A percentile compares a stretch with the other conserved stretches of the same genome.
Evolutionary conservation across 1,140 invertebrate species (phyloP).

Genomic region (Zaprionus ghesquierei): DNA sequence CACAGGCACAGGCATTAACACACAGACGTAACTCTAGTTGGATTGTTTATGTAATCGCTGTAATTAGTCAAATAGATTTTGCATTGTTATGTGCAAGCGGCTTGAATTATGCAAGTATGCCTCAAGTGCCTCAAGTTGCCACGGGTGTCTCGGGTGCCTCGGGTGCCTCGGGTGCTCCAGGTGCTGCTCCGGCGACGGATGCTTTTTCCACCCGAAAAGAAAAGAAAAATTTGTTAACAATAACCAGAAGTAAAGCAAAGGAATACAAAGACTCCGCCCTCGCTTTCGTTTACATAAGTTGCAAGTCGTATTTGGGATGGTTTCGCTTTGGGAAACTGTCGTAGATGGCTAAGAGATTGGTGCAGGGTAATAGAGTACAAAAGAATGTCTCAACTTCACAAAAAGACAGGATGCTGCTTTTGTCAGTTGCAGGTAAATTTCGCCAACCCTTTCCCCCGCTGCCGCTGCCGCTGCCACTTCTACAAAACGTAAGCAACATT

Average conservation of each 20-base stretch:
- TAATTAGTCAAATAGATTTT: constrained; percentile 48
- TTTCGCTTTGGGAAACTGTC: not conserved
- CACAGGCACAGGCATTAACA: not conserved
- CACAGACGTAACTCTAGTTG: constrained; percentile 18
- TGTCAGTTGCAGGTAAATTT: too few species aligned
- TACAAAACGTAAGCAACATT: too few species aligned
- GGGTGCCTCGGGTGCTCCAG: too few species aligned
- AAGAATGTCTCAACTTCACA: not conserved
- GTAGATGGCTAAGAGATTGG: not conserved
- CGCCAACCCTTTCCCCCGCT: not conserved
- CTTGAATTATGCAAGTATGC: not conserved
- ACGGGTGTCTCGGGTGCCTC: too few species aligned
- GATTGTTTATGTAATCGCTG: constrained; percentile 38
- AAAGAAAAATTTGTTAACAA: constrained; percentile 44
- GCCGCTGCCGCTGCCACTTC: not conserved
- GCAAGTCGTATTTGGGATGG: not conserved
- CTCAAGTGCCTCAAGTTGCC: not conserved
- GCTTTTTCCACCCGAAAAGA: not conserved
- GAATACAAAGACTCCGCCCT: not conserved
- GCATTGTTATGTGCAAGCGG: constrained; percentile 49
- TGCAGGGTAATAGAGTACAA: not conserved
- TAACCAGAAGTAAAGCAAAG: constrained; percentile 62
- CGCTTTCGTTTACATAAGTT: constrained; percentile 66
- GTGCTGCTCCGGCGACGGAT: not conserved
- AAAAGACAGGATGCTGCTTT: too few species aligned